Evolutionary conservation across 2,797 vertebrate genomes (phyloP), one percentile per base, ranked within the genome.

Genomic region (Eulemur coronatus): DNA sequence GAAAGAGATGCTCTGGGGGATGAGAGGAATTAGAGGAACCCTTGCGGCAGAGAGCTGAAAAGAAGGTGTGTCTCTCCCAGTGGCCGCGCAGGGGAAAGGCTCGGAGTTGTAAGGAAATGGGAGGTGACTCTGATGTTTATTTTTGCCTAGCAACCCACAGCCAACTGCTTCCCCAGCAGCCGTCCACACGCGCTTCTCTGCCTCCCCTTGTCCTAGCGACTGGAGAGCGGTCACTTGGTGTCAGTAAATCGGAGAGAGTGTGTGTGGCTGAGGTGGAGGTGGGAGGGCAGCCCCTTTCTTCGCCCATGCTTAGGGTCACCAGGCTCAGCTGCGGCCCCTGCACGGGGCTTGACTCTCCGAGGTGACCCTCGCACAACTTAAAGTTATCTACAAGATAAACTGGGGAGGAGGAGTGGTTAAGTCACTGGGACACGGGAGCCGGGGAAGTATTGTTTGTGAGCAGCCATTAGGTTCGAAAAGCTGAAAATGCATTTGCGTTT

Each of bases 141-240:
- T 97, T 98, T 98, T 97, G 98, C 98, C 93, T 98, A 97, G 98
- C 98, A 98, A 98, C 97, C 93, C 78, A 30, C 94, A 96, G 91
- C 96, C 97, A 93, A 97, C 96, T 78, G 96, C 97, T 96, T 96
- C 94, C 95, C 94, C 87, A 65, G 95, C 94, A 46, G 97, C 95
- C 2, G 73, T 96, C 97, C 97, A 81, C 79, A 67, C 69, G 96
- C 96, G 92, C 95, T 92, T 78, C 59, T 81, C 82, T 33, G 93
- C 95, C 95, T 96, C 91, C 98, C 70, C 97, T 69, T 52, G 96
- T 97, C 86, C 86, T 96, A 93, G 96, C 50, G 84, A 92, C 96
- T 81, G 95, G 91, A 97, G 82, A 95, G 94, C 92, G 97, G 97
- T 97, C 97, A 91, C 80, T 93, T 43, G 79, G 96, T 89, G 97